Percentiles rank a stretch among this genome's conserved stretches.
Evolutionary conservation across 2,888 invertebrate species (phyloP).

Genomic region (Chydorus sphaericus): DNA sequence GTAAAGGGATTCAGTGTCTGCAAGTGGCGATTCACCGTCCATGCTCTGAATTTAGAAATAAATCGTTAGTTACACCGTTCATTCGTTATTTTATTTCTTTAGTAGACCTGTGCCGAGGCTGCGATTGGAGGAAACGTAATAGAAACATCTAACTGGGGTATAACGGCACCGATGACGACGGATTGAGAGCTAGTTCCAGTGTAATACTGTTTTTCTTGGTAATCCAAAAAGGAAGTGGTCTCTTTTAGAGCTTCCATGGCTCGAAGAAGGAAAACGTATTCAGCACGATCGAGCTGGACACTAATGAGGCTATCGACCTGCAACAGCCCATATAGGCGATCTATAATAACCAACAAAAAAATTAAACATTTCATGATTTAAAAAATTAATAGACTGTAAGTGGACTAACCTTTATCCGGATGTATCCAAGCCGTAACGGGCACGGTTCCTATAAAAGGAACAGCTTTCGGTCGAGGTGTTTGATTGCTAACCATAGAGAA

Average conservation of each 20-base stretch:
- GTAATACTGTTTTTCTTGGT: conserved; percentile 58
- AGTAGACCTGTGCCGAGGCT: conserved; percentile 15
- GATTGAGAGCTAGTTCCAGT: conserved; percentile 30
- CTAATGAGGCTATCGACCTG: conserved; percentile 72
- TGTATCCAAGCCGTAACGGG: conserved; percentile 71
- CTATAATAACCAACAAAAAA: neutral
- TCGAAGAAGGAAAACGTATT: conserved; percentile 73
- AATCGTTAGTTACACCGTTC: too few species aligned
- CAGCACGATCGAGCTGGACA: conserved; percentile 84
- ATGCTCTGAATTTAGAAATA: neutral
- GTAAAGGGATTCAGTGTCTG: conserved; percentile 69
- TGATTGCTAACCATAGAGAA: conserved; percentile 66
- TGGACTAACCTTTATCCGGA: conserved; percentile 13
- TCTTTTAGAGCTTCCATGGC: conserved; percentile 67
- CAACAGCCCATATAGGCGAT: conserved; percentile 40
- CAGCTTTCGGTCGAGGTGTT: conserved; percentile 21
- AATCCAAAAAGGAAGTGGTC: conserved; percentile 56
- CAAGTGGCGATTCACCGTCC: conserved; percentile 45
- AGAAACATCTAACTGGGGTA: conserved; percentile 21
- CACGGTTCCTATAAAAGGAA: conserved; percentile 41
- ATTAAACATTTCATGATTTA: neutral
- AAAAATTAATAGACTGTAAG: neutral
- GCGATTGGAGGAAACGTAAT: conserved; percentile 19
- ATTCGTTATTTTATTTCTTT: too few species aligned
- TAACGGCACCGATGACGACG: conserved; percentile 19